phyloP scores from a whole-genome alignment of 2,888 invertebrate genomes.

The Campopleginae sp. region DNA sequence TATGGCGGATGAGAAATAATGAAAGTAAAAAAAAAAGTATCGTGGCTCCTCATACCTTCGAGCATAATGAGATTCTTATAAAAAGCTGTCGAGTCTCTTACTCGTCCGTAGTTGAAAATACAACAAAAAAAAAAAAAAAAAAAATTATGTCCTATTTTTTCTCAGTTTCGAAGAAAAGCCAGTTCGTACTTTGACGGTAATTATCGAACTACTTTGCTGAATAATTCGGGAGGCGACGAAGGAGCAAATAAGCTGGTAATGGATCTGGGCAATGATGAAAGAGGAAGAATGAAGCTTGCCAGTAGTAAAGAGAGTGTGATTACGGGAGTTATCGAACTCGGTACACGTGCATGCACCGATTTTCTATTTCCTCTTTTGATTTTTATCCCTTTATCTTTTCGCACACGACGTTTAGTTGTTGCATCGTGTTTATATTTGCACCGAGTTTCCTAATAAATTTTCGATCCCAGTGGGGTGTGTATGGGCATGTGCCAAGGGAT shows the following conservation, averaged over 20 bases:
- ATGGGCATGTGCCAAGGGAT: slow-evolving; percentile 41
- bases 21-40: slow-evolving; percentile 15
- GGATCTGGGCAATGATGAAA: neutral
- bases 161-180: slow-evolving; percentile 22
- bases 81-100: neutral
- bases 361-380: neutral
- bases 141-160: neutral
- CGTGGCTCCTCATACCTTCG: neutral
- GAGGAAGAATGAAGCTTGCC: neutral
- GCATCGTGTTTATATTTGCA: slow-evolving; percentile 43
- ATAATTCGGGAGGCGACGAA: neutral
- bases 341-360: neutral
- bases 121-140: slow-evolving; percentile 26
- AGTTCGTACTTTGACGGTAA: slow-evolving; percentile 30
- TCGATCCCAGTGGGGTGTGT: slow-evolving; percentile 37
- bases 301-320: slow-evolving; percentile 15
- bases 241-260: neutral
- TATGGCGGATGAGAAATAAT: slow-evolving; percentile 4
- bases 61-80: slow-evolving; percentile 25
- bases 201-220: slow-evolving; percentile 29
- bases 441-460: slow-evolving; percentile 64
- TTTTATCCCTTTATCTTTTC: slow-evolving; percentile 11
- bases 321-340: slow-evolving; percentile 54
- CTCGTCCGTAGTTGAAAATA: neutral
- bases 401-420: slow-evolving; percentile 50